A percentile compares a stretch with the other conserved stretches of the same genome.
These are phyloP conservation scores for Dicycla oo DNA, from an alignment of 2,888 invertebrate genomes.

Conservation along the genomic window DNA sequence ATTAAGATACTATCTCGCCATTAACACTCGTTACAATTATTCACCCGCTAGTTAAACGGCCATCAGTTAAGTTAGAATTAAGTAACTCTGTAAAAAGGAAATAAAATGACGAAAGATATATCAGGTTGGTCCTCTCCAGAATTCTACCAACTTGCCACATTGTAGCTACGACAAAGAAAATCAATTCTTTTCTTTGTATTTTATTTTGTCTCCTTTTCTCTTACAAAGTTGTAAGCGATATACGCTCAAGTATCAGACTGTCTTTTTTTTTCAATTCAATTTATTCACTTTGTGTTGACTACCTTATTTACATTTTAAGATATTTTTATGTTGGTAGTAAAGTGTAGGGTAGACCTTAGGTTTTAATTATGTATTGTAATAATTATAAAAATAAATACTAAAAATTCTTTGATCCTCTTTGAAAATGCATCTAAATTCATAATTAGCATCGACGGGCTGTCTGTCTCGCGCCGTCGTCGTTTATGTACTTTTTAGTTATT, in stretches of 20 bases:
- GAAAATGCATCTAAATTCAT: too few relatives aligned
- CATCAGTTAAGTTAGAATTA: conserved; percentile 48
- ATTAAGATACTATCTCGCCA: conserved; percentile 56
- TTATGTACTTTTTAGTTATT: too few relatives aligned
- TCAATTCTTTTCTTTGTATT: conserved; percentile 49
- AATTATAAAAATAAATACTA: too few relatives aligned
- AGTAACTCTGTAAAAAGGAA: conserved; percentile 30
- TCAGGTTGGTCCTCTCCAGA: background rate
- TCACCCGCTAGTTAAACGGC: conserved; percentile 55
- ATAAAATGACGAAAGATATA: conserved; percentile 7
- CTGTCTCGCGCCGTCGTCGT: too few relatives aligned
- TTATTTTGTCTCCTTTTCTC: conserved; percentile 18
- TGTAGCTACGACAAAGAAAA: conserved; percentile 41
- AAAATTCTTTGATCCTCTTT: too few relatives aligned
- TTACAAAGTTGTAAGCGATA: conserved; percentile 27
- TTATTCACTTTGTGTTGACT: conserved; percentile 4
- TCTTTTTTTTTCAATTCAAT: background rate
- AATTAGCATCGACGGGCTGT: too few relatives aligned
- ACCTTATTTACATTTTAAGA: conserved; percentile 16
- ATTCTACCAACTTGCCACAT: conserved; percentile 15
- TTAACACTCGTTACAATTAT: conserved; percentile 63
- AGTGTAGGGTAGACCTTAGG: background rate
- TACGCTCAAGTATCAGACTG: conserved; percentile 9
- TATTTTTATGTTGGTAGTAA: conserved; percentile 5
- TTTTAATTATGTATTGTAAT: conserved; percentile 11